These are phyloP conservation scores for Pangasius macronema DNA, from an alignment of 2,797 vertebrate genomes.

Conservation along the genomic window DNA sequence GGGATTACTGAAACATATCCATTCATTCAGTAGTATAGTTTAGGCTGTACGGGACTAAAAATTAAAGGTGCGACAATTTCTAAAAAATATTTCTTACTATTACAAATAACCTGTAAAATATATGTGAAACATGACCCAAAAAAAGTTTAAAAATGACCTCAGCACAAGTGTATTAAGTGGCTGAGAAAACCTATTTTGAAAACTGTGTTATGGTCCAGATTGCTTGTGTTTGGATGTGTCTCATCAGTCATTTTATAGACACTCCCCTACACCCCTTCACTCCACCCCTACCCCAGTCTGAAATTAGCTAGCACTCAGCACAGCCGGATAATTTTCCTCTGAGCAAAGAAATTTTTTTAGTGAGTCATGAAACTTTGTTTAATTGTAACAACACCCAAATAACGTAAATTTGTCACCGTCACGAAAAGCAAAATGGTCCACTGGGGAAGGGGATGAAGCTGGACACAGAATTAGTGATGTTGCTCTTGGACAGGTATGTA, in stretches of 20 bases:
- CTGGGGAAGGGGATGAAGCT: background rate
- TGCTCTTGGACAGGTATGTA: background rate
- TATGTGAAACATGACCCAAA: background rate
- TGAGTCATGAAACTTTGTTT: too few species aligned
- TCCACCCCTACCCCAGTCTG: background rate
- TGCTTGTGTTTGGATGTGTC: background rate
- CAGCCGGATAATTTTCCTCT: background rate
- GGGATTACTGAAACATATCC: background rate
- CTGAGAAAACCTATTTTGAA: background rate
- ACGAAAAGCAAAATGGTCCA: too few species aligned
- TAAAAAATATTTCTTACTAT: background rate
- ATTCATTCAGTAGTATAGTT: background rate
- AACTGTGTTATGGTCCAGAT: background rate
- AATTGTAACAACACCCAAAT: too few species aligned
- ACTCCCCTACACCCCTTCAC: background rate
- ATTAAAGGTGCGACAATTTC: background rate
- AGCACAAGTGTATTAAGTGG: background rate
- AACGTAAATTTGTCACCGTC: too few species aligned
- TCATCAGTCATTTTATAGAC: background rate
- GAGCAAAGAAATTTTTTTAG: too few species aligned
- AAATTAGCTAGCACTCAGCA: background rate
- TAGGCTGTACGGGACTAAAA: background rate
- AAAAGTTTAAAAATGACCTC: background rate
- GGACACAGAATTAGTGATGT: background rate
- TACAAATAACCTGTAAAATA: background rate